Evolutionary conservation across 2,113 vertebrate species (phyloP).

Genomic region (Odobenus rosmarus): DNA sequence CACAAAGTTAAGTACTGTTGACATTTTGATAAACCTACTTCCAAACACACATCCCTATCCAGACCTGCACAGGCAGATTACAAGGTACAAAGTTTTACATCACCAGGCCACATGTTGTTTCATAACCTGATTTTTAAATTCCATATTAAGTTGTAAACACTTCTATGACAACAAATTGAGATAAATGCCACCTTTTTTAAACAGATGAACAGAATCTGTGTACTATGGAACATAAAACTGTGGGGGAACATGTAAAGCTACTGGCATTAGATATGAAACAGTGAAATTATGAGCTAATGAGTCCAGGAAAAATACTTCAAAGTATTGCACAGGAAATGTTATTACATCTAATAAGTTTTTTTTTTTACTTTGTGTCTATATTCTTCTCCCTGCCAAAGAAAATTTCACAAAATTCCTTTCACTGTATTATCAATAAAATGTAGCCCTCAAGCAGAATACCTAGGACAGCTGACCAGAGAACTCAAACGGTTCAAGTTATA

Average conservation of each 20-base stretch:
- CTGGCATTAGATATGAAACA: background rate
- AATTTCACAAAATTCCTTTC: background rate
- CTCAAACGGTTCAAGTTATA: background rate
- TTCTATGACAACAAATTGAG: background rate
- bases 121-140: background rate
- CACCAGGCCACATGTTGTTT: background rate
- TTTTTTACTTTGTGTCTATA: background rate
- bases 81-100: background rate
- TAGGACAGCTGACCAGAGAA: background rate
- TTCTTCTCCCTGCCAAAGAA: background rate
- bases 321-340: background rate
- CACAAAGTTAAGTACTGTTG: background rate
- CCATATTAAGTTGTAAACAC: background rate
- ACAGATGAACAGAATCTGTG: background rate
- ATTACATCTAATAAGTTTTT: background rate
- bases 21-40: background rate
- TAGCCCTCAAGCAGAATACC: background rate
- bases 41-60: background rate
- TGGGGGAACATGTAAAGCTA: background rate
- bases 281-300: background rate
- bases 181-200: background rate
- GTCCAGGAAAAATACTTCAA: background rate
- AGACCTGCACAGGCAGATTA: background rate
- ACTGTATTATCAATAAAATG: background rate
- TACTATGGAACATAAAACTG: background rate